phyloP scores from a whole-genome alignment of 2,888 invertebrate genomes.

The Drosophila peninsularis region DNA sequence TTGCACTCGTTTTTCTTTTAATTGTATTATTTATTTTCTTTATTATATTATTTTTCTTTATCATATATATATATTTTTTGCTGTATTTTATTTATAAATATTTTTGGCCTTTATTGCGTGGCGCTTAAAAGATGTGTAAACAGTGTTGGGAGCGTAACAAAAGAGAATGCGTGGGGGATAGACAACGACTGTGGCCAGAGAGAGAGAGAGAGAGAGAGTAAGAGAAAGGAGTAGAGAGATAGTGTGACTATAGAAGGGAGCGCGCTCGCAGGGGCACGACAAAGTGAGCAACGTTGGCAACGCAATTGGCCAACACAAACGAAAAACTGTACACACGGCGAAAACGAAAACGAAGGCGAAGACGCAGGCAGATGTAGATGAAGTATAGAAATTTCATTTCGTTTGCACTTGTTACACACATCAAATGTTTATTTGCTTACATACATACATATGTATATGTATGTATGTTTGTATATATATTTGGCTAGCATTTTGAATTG shows the following conservation, averaged over 20 bases:
- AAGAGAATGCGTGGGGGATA: constrained; percentile 25
- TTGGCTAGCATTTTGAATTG: constrained; percentile 21
- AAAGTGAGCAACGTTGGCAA: constrained; percentile 42
- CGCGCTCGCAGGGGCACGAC: constrained; percentile 57
- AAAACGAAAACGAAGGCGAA: constrained; percentile 23
- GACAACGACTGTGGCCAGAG: constrained; percentile 7
- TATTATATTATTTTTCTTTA: constrained; percentile 1
- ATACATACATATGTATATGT: neutral
- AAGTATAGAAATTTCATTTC: constrained; percentile 32
- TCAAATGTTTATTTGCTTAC: constrained; percentile 8
- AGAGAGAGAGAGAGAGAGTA: neutral
- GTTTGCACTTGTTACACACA: constrained; percentile 34
- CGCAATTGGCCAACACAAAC: constrained; percentile 45
- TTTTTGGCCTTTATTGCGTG: constrained; percentile 18
- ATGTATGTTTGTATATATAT: constrained; percentile 1
- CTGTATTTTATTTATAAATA: constrained; percentile 13
- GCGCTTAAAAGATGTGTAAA: constrained; percentile 13
- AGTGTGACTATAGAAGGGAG: constrained; percentile 15
- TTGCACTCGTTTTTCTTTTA: constrained; percentile 17
- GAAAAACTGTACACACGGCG: constrained; percentile 54
- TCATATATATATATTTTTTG: constrained; percentile 1
- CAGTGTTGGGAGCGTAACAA: constrained; percentile 25
- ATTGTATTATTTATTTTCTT: too few relatives aligned
- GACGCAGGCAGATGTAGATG: constrained; percentile 25
- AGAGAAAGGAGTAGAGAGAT: constrained; percentile 16